Conservation (phyloP, 2,888 invertebrate species). For the Apamea epomidion region DNA sequence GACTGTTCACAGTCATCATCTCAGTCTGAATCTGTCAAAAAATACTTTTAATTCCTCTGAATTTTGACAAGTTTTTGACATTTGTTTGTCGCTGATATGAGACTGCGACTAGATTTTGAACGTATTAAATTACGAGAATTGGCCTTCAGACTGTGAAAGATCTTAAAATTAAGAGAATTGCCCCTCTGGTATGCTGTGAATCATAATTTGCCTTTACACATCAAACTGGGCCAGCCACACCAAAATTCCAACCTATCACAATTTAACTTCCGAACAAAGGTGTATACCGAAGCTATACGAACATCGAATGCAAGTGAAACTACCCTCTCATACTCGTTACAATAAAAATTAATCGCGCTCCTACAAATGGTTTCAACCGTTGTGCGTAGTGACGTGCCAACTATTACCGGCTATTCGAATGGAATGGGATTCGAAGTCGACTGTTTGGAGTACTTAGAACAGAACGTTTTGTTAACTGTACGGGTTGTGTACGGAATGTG, state of each 20-base stretch:
- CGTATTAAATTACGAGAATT: no score
- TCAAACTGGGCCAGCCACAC: neutral
- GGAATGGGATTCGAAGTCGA: constrained; percentile 29
- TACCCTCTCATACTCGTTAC: constrained; percentile 54
- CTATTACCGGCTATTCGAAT: constrained; percentile 51
- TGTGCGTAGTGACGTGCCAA: constrained; percentile 63
- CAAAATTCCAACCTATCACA: neutral
- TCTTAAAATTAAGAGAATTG: neutral
- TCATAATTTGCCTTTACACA: neutral
- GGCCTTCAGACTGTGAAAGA: neutral
- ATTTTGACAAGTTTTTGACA: no score
- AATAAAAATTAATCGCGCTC: constrained; percentile 65
- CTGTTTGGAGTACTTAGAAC: constrained; percentile 13
- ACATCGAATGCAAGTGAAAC: constrained; percentile 52
- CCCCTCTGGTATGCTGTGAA: neutral
- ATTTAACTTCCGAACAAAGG: constrained; percentile 19
- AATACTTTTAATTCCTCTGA: no score
- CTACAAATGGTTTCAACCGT: constrained; percentile 54
- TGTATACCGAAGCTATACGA: constrained; percentile 34
- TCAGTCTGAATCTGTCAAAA: no score
- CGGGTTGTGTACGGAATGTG: neutral
- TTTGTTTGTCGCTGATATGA: no score
- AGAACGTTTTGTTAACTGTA: constrained; percentile 17
- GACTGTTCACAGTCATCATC: no score
- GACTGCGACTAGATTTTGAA: no score